phyloP scores from a whole-genome alignment of 2,113 vertebrate species.

The Phycodurus eques region DNA sequence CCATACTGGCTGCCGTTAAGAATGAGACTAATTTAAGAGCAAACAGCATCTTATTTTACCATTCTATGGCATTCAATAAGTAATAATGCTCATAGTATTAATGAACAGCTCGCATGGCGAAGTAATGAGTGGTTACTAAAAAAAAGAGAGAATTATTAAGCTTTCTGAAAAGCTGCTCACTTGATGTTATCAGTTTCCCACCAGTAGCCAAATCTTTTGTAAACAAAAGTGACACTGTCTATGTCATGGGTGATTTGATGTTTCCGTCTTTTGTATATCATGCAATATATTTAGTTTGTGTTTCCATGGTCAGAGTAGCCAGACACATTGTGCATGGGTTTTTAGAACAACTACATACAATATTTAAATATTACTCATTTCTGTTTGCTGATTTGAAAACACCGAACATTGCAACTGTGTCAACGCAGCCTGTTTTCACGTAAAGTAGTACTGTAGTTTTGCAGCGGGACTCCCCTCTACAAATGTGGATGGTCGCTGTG shows the following conservation, averaged over 20 bases:
- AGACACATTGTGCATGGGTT: background rate
- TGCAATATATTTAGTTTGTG: background rate
- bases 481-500: background rate
- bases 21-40: background rate
- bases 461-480: background rate
- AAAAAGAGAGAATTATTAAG: background rate
- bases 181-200: background rate
- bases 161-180: background rate
- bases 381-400: background rate
- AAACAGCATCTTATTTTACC: background rate
- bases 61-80: no score
- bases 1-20: background rate
- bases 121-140: no score
- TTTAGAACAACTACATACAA: background rate
- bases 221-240: slow-evolving; percentile 4
- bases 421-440: background rate
- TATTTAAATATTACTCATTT: background rate
- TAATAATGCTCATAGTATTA: no score
- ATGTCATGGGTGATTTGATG: background rate
- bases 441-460: background rate
- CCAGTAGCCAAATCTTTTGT: background rate
- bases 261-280: background rate
- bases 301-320: background rate
- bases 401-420: background rate
- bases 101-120: no score